These are phyloP conservation scores for Calidris pugnax DNA, from an alignment of 2,113 vertebrate species.

Conservation along the genomic window DNA sequence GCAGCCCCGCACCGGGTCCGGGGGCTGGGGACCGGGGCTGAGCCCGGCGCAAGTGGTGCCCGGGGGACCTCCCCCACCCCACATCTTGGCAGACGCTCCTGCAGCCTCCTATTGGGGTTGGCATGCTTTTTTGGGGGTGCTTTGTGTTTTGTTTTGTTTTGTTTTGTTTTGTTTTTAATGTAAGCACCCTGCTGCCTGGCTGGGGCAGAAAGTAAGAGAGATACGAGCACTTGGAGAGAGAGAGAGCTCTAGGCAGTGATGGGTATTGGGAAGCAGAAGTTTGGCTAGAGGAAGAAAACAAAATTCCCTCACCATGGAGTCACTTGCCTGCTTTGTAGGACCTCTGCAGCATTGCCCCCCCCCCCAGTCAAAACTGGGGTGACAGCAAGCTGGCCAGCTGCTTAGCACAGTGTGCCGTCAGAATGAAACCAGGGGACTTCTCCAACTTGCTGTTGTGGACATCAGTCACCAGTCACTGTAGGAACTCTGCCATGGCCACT, in stretches of 20 bases:
- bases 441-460: neutral
- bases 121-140: neutral
- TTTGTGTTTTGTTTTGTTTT: neutral
- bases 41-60: accelerated
- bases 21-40: accelerated
- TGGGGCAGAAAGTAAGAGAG: neutral
- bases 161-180: too few species aligned
- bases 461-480: neutral
- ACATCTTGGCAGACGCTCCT: neutral
- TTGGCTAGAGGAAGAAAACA: neutral
- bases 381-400: neutral
- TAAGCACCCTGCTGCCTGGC: accelerated
- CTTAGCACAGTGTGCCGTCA: neutral
- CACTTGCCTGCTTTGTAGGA: neutral
- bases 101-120: neutral
- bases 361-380: neutral
- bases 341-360: accelerated
- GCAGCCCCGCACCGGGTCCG: accelerated
- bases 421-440: neutral
- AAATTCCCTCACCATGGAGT: accelerated
- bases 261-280: neutral
- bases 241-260: accelerated
- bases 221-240: accelerated
- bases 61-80: too few species aligned
- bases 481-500: neutral